Evolutionary conservation across 2,888 invertebrate genomes (phyloP).

Genomic region (Hydropsyche betteni): DNA sequence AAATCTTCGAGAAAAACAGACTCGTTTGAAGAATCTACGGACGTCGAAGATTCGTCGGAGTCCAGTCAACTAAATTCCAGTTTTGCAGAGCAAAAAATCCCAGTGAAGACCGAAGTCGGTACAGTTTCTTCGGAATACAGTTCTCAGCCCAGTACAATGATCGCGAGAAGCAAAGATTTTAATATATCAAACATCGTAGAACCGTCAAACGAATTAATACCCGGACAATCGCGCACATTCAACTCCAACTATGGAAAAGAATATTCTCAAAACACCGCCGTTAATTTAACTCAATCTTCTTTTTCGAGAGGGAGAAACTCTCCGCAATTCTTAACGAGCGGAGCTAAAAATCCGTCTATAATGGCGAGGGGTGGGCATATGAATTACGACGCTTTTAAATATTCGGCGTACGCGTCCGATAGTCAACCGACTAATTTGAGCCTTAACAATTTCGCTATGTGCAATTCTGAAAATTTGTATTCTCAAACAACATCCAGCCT

Average conservation of each 20-base stretch:
- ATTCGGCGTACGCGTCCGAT: constrained; percentile 4
- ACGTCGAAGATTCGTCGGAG: background rate
- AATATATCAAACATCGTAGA: background rate
- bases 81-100: constrained; percentile 6
- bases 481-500: constrained; percentile 44
- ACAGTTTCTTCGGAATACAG: background rate
- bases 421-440: constrained; percentile 41
- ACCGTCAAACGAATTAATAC: background rate
- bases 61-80: background rate
- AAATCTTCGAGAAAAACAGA: constrained; percentile 38
- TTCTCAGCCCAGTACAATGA: background rate
- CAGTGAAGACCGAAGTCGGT: constrained; percentile 33
- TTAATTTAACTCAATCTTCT: constrained; percentile 8
- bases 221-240: background rate
- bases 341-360: background rate
- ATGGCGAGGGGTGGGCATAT: background rate
- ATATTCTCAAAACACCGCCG: constrained; percentile 3
- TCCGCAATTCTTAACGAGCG: background rate
- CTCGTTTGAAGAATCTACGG: background rate
- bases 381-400: constrained; percentile 36
- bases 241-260: constrained; percentile 11
- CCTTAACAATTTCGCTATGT: constrained; percentile 32
- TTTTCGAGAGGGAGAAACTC: constrained; percentile 1
- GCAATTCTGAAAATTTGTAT: constrained; percentile 4
- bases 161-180: constrained; percentile 1